A percentile compares a stretch with the other conserved stretches of the same genome.
phyloP scores from a whole-genome alignment of 1,140 invertebrate genomes.

The Subanguina moxae region DNA sequence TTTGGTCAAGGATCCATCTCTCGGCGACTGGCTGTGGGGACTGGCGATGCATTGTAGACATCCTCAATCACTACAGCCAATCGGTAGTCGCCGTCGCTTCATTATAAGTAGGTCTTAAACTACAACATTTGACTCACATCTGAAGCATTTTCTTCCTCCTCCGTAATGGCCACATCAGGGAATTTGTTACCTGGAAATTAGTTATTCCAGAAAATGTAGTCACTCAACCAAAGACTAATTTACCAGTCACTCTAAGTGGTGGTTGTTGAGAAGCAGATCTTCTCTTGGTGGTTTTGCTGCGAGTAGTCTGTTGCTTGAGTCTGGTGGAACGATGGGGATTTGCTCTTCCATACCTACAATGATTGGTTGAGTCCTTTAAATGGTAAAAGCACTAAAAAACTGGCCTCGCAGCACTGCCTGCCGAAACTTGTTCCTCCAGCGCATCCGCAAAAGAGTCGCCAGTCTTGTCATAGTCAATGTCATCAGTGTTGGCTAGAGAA shows the following conservation, averaged over 20 bases:
- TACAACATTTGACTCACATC: slow-evolving; percentile 4
- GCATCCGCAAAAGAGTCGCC: slow-evolving; percentile 2
- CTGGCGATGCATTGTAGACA: too few species aligned
- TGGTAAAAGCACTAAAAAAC: neutral
- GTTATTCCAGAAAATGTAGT: too few species aligned
- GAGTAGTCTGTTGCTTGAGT: neutral
- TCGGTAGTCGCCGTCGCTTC: too few species aligned
- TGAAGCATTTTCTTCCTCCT: neutral
- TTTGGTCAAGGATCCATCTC: too few species aligned
- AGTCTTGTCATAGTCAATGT: slow-evolving; percentile 12
- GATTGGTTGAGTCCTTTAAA: neutral
- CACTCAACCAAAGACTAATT: too few species aligned
- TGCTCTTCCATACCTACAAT: neutral
- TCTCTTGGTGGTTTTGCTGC: neutral
- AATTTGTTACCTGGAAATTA: neutral
- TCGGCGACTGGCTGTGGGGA: too few species aligned
- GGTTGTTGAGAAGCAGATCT: neutral
- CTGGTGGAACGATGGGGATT: neutral
- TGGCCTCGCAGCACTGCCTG: neutral
- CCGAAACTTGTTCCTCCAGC: neutral
- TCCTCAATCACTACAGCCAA: too few species aligned
- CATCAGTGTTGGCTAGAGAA: slow-evolving; percentile 4
- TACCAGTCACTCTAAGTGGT: too few species aligned
- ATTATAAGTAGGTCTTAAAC: too few species aligned
- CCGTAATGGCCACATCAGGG: neutral